A percentile compares a stretch with the other conserved stretches of the same genome.
Conservation (phyloP, 2,113 vertebrate species). For the Aptenodytes forsteri region DNA sequence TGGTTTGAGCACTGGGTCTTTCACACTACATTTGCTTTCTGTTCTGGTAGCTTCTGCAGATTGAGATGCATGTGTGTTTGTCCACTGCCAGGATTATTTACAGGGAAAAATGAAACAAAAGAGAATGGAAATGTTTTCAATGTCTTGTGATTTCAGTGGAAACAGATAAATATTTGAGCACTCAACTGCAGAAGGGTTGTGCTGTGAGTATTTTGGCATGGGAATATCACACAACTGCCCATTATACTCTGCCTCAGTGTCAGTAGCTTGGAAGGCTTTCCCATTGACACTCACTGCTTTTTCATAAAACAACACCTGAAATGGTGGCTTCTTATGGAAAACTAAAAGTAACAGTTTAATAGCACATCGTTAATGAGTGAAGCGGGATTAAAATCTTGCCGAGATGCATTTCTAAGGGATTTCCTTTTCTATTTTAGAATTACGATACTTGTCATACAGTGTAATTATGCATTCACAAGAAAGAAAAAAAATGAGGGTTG, state of each 20-base stretch:
- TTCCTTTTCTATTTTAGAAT: background rate
- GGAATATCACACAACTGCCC: background rate
- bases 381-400: background rate
- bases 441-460: rapidly evolving
- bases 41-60: background rate
- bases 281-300: background rate
- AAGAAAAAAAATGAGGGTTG: background rate
- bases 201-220: background rate
- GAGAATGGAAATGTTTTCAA: background rate
- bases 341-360: background rate
- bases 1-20: background rate
- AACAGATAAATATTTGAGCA: background rate
- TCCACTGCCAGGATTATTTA: background rate
- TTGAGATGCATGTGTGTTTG: background rate
- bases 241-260: background rate
- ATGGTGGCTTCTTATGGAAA: background rate
- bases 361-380: background rate
- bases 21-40: background rate
- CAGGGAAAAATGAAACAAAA: background rate
- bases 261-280: background rate
- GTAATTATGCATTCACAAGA: background rate
- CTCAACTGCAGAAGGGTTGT: background rate
- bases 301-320: background rate
- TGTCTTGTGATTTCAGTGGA: background rate
- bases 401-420: background rate